Evolutionary conservation across 1,140 invertebrate genomes (phyloP), one percentile per base, ranked within the genome.

Genomic region (Papilio glaucus): DNA sequence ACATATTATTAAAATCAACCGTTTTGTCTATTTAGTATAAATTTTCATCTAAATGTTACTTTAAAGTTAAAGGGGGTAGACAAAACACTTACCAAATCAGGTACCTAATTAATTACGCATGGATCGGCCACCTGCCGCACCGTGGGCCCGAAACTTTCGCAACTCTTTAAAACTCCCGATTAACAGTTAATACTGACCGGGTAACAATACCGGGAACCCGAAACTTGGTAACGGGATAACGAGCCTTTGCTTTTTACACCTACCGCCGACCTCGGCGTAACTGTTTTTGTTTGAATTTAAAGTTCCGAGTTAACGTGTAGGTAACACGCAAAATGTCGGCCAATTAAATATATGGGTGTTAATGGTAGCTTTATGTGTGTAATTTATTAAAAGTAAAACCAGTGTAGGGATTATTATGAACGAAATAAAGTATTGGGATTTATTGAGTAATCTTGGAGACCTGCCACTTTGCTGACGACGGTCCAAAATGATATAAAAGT

Each of bases 111-210:
- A 57, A 57, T 57, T 57, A 57, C 21, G 49, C 49, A 57, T 12
- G 49, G 21, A 21, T 3, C 29, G 18, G 49, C 49, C 49, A 57
- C 21, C 49, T 57, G 49, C 9, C 18, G 49, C 18, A 2, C 1
- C 1, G 21, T 57, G n/a, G n/a, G n/a, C 49, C 60, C 62, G 15
- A 37, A 65, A 65, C 29, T 33, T 39, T n/a, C 62, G 8, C n/a
- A 65, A 65, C 29, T 33, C 21, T 15, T 37, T 37, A 39, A 65
- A 65, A 65, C 62, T 65, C 6, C 29, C 33, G 62, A 65, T 65
- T 65, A 65, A n/a, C 62, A 65, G 37, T 65, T 65, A 65, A 65
- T 37, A 65, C 62, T 65, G 62, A 65, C 61, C 61, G 33, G 15
- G 33, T 1, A 39, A 63, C 33, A 33, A 15, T 18, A 7, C 29